Percentiles rank a stretch among this genome's conserved stretches.
phyloP scores from a whole-genome alignment of 2,797 vertebrate genomes.

The Liparis tanakae region DNA sequence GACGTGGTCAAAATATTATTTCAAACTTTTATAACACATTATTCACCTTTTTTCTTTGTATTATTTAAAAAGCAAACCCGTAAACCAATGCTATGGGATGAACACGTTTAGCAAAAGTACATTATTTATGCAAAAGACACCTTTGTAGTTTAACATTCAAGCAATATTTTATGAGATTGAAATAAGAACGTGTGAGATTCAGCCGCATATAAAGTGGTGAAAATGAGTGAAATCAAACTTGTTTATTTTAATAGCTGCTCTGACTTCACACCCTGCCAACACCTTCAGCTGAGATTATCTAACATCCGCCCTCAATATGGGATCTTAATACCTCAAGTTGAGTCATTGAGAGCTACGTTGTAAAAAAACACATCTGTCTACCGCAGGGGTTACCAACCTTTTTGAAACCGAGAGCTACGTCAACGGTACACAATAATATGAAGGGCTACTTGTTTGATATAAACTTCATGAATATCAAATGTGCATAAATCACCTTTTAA shows the following conservation, averaged over 20 bases:
- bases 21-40: not conserved
- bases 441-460: no score
- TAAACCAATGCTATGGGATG: not conserved
- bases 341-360: not conserved
- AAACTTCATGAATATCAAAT: no score
- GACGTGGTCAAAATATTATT: not conserved
- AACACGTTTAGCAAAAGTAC: not conserved
- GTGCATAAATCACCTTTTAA: no score
- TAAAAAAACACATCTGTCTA: not conserved
- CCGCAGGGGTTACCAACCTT: no score
- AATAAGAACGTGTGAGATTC: not conserved
- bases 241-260: conserved; percentile 3
- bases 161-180: not conserved
- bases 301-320: not conserved
- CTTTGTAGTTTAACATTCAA: not conserved
- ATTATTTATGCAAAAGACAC: not conserved
- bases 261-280: not conserved
- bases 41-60: not conserved
- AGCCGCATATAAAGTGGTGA: not conserved
- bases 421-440: no score
- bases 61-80: not conserved
- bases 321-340: conserved; percentile 7
- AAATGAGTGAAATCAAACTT: conserved; percentile 8
- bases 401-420: no score
- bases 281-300: conserved; percentile 16